Evolutionary conservation across 2,797 vertebrate genomes (phyloP), one percentile per base, ranked within the genome.

Genomic region (Myripristis jacobus): DNA sequence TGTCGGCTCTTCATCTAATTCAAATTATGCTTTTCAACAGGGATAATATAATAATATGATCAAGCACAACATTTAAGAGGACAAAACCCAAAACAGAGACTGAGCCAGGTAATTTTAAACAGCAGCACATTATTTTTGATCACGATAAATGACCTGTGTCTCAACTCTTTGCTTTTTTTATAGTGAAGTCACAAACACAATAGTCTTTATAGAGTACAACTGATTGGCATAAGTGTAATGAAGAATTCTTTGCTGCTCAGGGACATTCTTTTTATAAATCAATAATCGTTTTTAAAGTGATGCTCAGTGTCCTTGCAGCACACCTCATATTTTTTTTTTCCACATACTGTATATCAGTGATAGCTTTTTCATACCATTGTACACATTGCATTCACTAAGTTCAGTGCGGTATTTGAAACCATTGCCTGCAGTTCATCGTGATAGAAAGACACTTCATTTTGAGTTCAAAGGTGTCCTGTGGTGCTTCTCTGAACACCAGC

Each of bases 401-500:
- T 61, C 61, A 58, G 29, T 70, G 27, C 56, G n/a, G 47, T 38
- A 75, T 66, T 41, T 54, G 64, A 73, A 25, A 2, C 11, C 34
- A 43, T 77, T 57, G 66, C 22, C 56, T 77, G 52, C 34, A 77
- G 62, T 19, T 68, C 1, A 68, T 24, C 8, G 34, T 36, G 34
- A 12, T 9, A 54, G 54, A 16, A 3, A 66, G 65, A 70, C 60
- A 57, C 43, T 71, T 79, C 2, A 71, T 75, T 77, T 65, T 63
- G 21, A 44, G 68, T 79, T 79, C 75, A 81, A 81, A 86, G 61
- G 56, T 67, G 21, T 79, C 74, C 77, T 58, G 56, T 61, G 43
- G 73, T 54, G 54, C 53, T 66, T 36, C 12, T 18, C 56, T 56
- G 38, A 75, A 62, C 46, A 29, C 68, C 36, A 19, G 67, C 36